Conservation (phyloP, 2,113 vertebrate genomes). For the Eulemur rufifrons region DNA sequence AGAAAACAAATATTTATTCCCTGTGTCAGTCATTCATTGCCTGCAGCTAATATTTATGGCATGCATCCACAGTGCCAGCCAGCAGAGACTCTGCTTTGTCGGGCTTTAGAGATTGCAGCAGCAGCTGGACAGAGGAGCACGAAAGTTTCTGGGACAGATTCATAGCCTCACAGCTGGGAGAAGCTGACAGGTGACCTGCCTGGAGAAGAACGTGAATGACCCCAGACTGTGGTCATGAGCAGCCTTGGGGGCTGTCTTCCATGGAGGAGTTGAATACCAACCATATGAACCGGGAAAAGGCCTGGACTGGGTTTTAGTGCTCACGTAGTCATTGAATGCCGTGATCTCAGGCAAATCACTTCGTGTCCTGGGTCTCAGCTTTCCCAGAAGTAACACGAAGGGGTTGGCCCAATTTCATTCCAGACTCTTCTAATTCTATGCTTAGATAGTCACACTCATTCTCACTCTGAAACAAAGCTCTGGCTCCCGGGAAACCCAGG, state of each 20-base stretch:
- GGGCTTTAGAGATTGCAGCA: neutral
- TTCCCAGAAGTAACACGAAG: neutral
- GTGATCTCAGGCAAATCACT: neutral
- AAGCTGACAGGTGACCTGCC: neutral
- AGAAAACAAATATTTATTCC: constrained; percentile 40
- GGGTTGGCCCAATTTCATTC: neutral
- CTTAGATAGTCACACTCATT: neutral
- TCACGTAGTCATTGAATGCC: neutral
- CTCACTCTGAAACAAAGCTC: neutral
- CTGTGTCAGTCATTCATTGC: constrained; percentile 32
- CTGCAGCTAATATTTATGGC: neutral
- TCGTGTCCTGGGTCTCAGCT: neutral
- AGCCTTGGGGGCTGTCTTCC: neutral
- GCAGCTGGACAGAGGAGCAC: neutral
- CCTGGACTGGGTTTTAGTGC: neutral
- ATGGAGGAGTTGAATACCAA: neutral
- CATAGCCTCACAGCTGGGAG: neutral
- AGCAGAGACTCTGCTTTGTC: accelerated
- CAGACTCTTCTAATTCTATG: neutral
- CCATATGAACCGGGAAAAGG: neutral
- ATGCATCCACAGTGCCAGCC: neutral
- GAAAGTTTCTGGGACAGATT: neutral
- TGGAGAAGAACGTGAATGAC: neutral
- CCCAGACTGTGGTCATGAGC: neutral
- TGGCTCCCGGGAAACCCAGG: neutral